Evolutionary conservation across 2,113 vertebrate species (phyloP).

Genomic region (Neogobius melanostomus): DNA sequence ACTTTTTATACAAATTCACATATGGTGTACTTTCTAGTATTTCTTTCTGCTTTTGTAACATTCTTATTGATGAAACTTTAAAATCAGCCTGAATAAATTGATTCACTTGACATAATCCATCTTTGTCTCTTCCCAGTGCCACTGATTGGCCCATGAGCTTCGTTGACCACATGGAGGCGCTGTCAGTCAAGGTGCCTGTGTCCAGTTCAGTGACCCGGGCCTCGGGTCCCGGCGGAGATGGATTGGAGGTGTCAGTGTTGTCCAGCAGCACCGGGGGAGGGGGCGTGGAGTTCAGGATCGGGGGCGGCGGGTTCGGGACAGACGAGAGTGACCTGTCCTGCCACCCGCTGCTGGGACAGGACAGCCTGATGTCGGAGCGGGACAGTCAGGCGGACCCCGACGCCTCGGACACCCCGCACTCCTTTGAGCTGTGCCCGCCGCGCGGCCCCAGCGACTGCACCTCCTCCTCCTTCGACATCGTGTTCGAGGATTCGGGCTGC

Average conservation of each 20-base stretch:
- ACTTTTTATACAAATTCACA: no score
- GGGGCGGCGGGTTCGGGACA: constrained; percentile 11
- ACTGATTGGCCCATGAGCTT: constrained; percentile 93
- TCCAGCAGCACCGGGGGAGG: constrained; percentile 67
- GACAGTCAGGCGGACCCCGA: constrained; percentile 79
- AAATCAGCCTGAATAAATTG: no score
- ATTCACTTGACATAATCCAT: neutral
- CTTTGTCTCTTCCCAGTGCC: constrained; percentile 71
- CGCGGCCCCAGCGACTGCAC: constrained; percentile 83
- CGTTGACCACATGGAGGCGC: constrained; percentile 86
- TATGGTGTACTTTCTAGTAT: no score
- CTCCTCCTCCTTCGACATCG: constrained; percentile 90
- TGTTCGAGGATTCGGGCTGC: constrained; percentile 96
- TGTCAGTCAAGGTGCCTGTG: constrained; percentile 88
- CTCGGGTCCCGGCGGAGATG: constrained; percentile 35
- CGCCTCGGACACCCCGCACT: constrained; percentile 72
- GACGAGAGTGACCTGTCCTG: constrained; percentile 57
- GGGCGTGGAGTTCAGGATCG: constrained; percentile 20
- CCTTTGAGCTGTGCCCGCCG: constrained; percentile 81
- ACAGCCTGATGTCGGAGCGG: constrained; percentile 82
- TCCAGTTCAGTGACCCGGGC: constrained; percentile 72
- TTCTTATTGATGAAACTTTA: no score
- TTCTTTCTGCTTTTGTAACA: no score
- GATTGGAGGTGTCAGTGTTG: constrained; percentile 33
- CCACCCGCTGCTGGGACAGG: constrained; percentile 71